phyloP scores from a whole-genome alignment of 2,797 vertebrate genomes.

The Sorex maritimensis region DNA sequence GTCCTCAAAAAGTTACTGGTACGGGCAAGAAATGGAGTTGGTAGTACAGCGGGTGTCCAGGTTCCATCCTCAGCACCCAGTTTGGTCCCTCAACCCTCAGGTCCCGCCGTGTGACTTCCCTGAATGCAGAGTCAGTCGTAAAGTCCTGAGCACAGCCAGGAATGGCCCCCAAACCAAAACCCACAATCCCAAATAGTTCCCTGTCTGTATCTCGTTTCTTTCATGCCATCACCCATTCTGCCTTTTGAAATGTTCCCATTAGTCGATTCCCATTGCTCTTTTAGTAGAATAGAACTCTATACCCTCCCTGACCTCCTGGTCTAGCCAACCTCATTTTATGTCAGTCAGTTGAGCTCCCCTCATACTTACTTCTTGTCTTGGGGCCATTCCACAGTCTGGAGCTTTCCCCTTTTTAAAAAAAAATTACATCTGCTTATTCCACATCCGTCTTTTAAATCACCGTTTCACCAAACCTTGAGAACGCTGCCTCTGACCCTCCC shows the following conservation, averaged over 20 bases:
- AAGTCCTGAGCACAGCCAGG: no score
- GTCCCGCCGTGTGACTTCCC: no score
- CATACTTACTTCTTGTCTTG: not conserved
- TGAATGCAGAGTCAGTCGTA: no score
- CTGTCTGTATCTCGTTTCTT: no score
- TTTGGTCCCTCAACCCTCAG: no score
- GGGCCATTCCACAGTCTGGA: not conserved
- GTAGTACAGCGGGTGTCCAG: no score
- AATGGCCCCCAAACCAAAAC: no score
- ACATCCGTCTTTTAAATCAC: constrained; percentile 30
- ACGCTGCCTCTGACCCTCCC: not conserved
- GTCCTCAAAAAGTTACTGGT: not conserved
- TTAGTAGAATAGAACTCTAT: not conserved
- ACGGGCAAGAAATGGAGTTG: no score
- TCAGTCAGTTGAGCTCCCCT: not conserved
- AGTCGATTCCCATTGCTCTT: not conserved
- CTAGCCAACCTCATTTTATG: not conserved
- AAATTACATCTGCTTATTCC: not conserved
- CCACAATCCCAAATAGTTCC: no score
- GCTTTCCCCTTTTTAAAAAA: not conserved
- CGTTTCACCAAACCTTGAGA: not conserved
- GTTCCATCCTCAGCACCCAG: no score
- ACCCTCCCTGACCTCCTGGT: not conserved
- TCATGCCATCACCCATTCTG: no score
- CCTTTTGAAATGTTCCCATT: not conserved